Base-by-base conservation (phyloP, 2,888 invertebrate species). In the Callosobruchus maculatus region DNA sequence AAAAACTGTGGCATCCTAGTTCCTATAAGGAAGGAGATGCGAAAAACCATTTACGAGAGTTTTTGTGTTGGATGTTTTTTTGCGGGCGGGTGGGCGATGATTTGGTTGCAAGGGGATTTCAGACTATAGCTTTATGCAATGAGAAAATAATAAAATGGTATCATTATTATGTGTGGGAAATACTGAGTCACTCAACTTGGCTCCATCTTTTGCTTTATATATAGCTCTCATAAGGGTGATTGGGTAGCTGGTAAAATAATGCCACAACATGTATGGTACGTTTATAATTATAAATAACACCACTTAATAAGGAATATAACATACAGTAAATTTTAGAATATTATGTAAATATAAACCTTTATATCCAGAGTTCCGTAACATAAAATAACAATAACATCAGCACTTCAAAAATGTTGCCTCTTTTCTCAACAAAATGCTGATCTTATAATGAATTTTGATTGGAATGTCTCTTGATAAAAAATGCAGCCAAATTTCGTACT, bases 251-350 rank as follows among this genome's bases (percentile, higher is more conserved):
- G 26, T 26, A 49, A 49, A 49, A 49, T 49, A 49, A 49, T n/a
- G 13, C 13, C 49, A 49, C 49, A 49, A 49, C 18, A 49, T 5
- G 49, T 49, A 49, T 49, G 49, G 49, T 49, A 49, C 49, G 49
- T 49, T 49, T 49, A 49, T 68, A 70, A 72, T 68, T 68, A 74
- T 74, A 74, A 74, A 74, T 74, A 74, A 74, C 74, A 74, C 74
- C 74, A 74, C 70, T 74, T 70, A n/a, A 71, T 20, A 20, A 71
- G 49, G 49, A 49, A 49, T 49, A 26, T 71, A 71, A 68, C 68
- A 68, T 72, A 72, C 72, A 72, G 67, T 72, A 68, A 68, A 72
- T 68, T 72, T 72, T 68, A 67, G 68, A 72, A 72, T 72, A 21
- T 72, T 22, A 22, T 71, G 18, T 22, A 71, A 66, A 72, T 72